phyloP scores from a whole-genome alignment of 2,113 vertebrate species.

The Forbesichthys papilliferus region DNA sequence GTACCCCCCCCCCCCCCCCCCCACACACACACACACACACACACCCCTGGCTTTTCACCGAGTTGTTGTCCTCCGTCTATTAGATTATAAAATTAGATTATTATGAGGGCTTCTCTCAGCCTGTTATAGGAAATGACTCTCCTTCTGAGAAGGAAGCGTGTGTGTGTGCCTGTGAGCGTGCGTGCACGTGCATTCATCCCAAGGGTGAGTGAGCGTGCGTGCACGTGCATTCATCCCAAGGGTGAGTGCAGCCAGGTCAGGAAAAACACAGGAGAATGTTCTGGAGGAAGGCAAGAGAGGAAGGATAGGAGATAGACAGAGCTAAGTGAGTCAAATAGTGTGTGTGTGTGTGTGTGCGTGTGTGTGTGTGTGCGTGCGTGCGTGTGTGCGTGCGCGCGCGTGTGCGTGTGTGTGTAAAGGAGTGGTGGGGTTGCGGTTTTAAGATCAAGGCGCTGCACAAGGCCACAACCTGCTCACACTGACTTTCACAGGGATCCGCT shows the following conservation, averaged over 20 bases:
- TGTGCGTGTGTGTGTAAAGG: background rate
- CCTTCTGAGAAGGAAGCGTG: background rate
- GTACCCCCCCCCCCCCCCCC: background rate
- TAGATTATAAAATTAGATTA: background rate
- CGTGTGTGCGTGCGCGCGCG: background rate
- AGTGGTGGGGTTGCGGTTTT: background rate
- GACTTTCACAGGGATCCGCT: background rate
- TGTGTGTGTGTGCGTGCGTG: constrained; percentile 1
- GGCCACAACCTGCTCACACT: background rate
- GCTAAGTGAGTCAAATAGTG: background rate
- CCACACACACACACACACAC: background rate
- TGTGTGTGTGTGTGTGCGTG: background rate
- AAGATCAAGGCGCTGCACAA: background rate
- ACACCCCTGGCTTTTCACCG: background rate
- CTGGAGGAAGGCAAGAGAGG: constrained; percentile 13
- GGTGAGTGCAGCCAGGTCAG: constrained; percentile 28
- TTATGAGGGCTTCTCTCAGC: constrained; percentile 1
- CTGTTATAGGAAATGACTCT: background rate
- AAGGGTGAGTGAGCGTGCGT: constrained; percentile 28
- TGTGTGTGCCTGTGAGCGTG: constrained; percentile 17
- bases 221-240: constrained; percentile 20
- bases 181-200: constrained; percentile 13
- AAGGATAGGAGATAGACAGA: constrained; percentile 8
- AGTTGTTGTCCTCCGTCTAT: background rate
- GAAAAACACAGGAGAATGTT: constrained; percentile 8